Evolutionary conservation across 2,888 invertebrate species (phyloP), one percentile per base, ranked within the genome.

Genomic region (Drosophila melanosoma): DNA sequence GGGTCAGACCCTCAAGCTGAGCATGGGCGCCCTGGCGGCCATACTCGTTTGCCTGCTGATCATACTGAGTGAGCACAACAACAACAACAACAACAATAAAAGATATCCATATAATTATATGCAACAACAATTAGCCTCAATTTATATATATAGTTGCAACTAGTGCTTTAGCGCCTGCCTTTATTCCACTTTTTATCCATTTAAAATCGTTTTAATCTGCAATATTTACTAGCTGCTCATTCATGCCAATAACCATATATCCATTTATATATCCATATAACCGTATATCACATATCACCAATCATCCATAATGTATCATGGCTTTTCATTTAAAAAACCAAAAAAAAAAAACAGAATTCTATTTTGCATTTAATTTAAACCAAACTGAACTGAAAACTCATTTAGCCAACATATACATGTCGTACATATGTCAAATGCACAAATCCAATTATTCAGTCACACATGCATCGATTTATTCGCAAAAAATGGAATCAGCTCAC

Each of bases 21-120:
- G 98, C 94, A 98, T 98, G 96, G 98, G 98, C 84, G 99, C 99
- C 76, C 95, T 99, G 88, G 98, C 99, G 78, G 98, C 99, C 92
- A 99, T 99, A 93, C 95, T 99, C 93, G 97, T 99, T 94, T 99
- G 99, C 94, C 96, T 99, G 92, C 96, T 99, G 94, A 97, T 98
- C 93, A 98, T 99, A 92, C 96, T 99, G 94, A 97, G 99, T 99
- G 96, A 97, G 98, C 96, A 92, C 60, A 23, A 51, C 29, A 64
- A 36, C 42, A 20, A 42, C 42, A 26, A 40, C 51, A 33, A 23
- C 38, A 49, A 52, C 20, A 32, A 7, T 17, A 29, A 64, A 42
- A 38, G 36, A 59, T 51, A 35, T 29, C 42, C 20, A 23, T n/a
- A 23, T n/a, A 61, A 57, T 38, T 32, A 53, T 68, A 49, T 69